A percentile compares a stretch with the other conserved stretches of the same genome.
phyloP scores from a whole-genome alignment of 2,113 vertebrate species.

The Pampusana beccarii region DNA sequence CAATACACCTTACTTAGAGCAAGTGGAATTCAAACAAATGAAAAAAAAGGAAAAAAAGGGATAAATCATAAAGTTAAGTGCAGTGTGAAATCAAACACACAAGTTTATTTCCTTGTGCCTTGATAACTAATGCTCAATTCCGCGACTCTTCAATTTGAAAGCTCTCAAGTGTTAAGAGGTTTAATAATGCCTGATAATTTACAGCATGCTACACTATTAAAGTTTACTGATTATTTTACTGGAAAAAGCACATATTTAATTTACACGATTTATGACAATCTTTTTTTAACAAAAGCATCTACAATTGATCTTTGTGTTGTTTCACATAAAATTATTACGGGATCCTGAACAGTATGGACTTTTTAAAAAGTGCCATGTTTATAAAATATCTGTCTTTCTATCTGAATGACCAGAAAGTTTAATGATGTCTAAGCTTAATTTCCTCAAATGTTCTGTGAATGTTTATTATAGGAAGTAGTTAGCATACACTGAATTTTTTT shows the following conservation, averaged over 20 bases:
- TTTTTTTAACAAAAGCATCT: not conserved
- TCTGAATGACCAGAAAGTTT: not conserved
- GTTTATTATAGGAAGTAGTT: not conserved
- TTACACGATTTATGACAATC: not conserved
- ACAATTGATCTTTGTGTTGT: not conserved
- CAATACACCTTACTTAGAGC: not conserved
- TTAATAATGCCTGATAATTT: not conserved
- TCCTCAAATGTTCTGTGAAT: not conserved
- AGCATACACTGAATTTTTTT: not conserved
- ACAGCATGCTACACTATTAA: not conserved
- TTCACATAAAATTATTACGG: not conserved
- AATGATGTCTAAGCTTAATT: not conserved
- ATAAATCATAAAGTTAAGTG: not conserved
- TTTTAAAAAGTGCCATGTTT: not conserved
- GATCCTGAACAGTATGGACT: not conserved
- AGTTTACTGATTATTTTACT: conserved; percentile 4
- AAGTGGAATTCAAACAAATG: not conserved
- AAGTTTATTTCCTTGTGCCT: not conserved
- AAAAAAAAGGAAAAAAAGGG: too few species aligned
- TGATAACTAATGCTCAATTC: not conserved
- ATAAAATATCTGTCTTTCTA: not conserved
- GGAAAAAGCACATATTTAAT: not conserved
- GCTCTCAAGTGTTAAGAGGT: not conserved
- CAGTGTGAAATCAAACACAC: not conserved
- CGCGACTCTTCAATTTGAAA: not conserved